Conservation (phyloP, 2,888 invertebrate species). For the Monopis laevigella region DNA sequence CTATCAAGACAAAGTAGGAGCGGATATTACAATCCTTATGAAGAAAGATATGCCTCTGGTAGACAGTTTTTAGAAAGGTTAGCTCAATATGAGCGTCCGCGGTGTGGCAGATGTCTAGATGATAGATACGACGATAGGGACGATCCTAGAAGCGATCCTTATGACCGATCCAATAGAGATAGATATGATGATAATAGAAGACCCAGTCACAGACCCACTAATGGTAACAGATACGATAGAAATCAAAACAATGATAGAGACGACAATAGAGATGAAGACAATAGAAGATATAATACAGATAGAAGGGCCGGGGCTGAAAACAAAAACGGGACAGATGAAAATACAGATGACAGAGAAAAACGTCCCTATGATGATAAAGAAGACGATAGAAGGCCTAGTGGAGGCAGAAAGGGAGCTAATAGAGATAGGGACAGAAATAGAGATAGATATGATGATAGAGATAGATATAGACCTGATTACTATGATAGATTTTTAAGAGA, state of each 20-base stretch:
- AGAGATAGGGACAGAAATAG: conserved; percentile 32
- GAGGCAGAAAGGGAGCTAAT: conserved; percentile 33
- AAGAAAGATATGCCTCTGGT: conserved; percentile 36
- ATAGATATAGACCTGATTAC: conserved; percentile 51
- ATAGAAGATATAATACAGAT: conserved; percentile 26
- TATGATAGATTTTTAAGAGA: conserved; percentile 48
- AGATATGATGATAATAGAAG: conserved; percentile 31
- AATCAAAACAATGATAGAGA: conserved; percentile 22
- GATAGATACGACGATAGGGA: conserved; percentile 28
- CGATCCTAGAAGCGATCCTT: conserved; percentile 24
- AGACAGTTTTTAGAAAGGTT: conserved; percentile 36
- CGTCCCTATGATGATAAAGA: conserved; percentile 35
- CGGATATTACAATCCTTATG: conserved; percentile 51
- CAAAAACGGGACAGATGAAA: conserved; percentile 42
- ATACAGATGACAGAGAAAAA: conserved; percentile 31
- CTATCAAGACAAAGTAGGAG: conserved; percentile 9
- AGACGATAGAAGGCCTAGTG: conserved; percentile 26
- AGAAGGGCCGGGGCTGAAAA: conserved; percentile 26
- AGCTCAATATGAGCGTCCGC: conserved; percentile 32
- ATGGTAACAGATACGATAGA: conserved; percentile 42
- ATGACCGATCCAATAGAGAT: conserved; percentile 32
- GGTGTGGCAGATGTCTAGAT: conserved; percentile 40
- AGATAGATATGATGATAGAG: conserved; percentile 43
- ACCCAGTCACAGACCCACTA: conserved; percentile 37
- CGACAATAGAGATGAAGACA: conserved; percentile 25